phyloP scores from a whole-genome alignment of 2,113 vertebrate species.

The Nyctibius bracteatus region DNA sequence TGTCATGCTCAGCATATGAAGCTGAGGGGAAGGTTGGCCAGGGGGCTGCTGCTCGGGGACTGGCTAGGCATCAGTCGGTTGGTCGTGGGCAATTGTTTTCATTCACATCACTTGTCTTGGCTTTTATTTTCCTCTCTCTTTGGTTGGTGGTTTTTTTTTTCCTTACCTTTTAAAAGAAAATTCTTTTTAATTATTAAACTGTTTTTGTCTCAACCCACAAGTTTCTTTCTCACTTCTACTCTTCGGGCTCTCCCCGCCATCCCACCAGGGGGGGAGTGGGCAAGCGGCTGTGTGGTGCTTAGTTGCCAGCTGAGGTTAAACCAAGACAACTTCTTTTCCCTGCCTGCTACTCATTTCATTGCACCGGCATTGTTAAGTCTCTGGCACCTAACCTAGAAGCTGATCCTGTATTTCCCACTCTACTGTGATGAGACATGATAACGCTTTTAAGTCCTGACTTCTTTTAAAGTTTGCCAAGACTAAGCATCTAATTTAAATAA shows the following conservation, averaged over 20 bases:
- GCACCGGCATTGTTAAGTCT: not conserved
- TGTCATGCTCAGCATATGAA: not conserved
- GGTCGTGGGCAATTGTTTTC: not conserved
- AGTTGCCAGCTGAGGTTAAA: not conserved
- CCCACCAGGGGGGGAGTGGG: rapidly evolving
- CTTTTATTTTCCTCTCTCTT: not conserved
- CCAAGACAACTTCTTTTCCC: not conserved
- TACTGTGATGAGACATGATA: not conserved
- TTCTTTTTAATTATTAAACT: not conserved
- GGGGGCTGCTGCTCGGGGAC: not conserved
- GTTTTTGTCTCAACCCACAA: not conserved
- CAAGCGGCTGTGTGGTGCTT: not conserved
- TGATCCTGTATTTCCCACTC: not conserved
- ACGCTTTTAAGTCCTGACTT: not conserved
- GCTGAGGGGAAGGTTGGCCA: not conserved
- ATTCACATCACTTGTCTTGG: not conserved
- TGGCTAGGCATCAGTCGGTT: not conserved
- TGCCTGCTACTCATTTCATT: not conserved
- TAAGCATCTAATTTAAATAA: constrained; percentile 22
- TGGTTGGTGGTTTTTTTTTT: too few species aligned
- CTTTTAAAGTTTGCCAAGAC: constrained; percentile 15
- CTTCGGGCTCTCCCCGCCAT: not conserved
- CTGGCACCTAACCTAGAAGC: not conserved
- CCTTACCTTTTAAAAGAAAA: too few species aligned
- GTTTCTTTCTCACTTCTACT: not conserved